Conservation (phyloP, 2,797 vertebrate species). For the Enoplosus armatus region DNA sequence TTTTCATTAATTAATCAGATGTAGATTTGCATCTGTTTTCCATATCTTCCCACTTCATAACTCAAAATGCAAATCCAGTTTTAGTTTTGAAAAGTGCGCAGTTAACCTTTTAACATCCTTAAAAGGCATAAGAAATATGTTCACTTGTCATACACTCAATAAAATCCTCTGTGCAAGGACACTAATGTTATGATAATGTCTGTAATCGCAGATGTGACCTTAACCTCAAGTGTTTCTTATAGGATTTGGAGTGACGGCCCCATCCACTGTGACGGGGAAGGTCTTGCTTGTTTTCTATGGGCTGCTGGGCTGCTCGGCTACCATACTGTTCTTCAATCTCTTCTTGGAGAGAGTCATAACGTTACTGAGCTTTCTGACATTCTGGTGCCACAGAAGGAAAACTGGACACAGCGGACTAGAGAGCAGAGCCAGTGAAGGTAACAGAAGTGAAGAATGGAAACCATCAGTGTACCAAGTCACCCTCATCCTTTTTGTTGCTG, state of each 20-base stretch:
- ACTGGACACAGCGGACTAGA: background rate
- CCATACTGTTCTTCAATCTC: constrained; percentile 80
- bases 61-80: background rate
- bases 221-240: constrained; percentile 10
- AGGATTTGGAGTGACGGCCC: constrained; percentile 81
- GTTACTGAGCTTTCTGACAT: constrained; percentile 58
- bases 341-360: constrained; percentile 77
- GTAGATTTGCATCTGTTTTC: background rate
- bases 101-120: background rate
- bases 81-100: background rate
- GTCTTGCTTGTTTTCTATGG: constrained; percentile 81
- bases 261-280: constrained; percentile 70
- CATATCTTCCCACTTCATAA: background rate
- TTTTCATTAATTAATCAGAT: background rate
- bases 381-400: constrained; percentile 43
- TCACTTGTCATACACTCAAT: background rate
- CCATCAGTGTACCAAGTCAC: constrained; percentile 72
- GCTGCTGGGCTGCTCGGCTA: constrained; percentile 76
- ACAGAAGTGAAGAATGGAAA: constrained; percentile 56
- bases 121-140: background rate
- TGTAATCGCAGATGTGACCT: background rate
- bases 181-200: background rate
- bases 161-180: background rate
- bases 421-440: background rate
- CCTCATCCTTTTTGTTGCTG: constrained; percentile 65